Percentiles rank a stretch among this genome's conserved stretches.
phyloP scores from a whole-genome alignment of 2,888 invertebrate species.

The Papilio elwesi region DNA sequence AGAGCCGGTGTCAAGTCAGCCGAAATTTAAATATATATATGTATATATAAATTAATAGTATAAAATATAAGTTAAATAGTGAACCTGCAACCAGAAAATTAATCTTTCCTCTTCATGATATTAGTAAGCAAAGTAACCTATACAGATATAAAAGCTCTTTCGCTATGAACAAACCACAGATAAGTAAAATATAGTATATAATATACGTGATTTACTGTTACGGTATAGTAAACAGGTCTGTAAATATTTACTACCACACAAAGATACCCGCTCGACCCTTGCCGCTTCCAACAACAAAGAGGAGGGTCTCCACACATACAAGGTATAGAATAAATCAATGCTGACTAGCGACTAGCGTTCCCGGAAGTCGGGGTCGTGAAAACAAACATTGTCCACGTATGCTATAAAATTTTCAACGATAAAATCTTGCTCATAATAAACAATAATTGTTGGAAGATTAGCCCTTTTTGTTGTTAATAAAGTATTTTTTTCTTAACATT shows the following conservation, averaged over 20 bases:
- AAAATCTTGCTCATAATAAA: not conserved
- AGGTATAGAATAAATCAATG: not conserved
- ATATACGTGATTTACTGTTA: not conserved
- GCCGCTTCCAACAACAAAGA: not conserved
- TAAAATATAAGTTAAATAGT: too few species aligned
- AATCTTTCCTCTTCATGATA: too few species aligned
- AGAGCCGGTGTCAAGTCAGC: too few species aligned
- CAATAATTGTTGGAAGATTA: too few species aligned
- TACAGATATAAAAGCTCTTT: not conserved
- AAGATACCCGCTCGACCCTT: not conserved
- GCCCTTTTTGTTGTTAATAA: too few species aligned
- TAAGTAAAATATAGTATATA: not conserved
- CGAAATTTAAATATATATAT: too few species aligned
- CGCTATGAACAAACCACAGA: not conserved
- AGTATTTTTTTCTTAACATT: too few species aligned
- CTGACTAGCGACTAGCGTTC: not conserved
- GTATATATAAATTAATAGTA: too few species aligned
- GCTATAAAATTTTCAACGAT: not conserved
- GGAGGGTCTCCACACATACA: slow-evolving; percentile 7
- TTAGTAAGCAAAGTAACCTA: too few species aligned
- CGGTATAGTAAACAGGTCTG: not conserved
- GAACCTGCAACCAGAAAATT: too few species aligned
- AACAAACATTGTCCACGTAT: not conserved
- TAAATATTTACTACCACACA: slow-evolving; percentile 4
- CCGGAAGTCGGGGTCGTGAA: not conserved